Evolutionary conservation across 2,888 invertebrate species (phyloP).

Genomic region (Caenorhabditis imperialis): DNA sequence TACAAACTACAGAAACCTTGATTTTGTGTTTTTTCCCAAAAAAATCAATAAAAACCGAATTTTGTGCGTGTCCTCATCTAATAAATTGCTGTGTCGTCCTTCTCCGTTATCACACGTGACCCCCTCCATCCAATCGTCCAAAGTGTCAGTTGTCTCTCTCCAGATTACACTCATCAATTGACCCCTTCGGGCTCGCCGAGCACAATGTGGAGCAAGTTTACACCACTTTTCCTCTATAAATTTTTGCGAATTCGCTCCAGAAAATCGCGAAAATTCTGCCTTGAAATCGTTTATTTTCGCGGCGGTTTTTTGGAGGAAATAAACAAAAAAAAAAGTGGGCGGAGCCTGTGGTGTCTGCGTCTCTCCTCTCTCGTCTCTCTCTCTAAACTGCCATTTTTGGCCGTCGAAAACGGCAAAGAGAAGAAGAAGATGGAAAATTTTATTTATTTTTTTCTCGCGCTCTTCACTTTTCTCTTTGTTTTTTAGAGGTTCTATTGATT

Average conservation of each 20-base stretch:
- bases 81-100: too few relatives aligned
- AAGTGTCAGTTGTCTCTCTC: too few relatives aligned
- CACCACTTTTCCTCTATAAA: constrained; percentile 35
- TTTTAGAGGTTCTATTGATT: constrained; percentile 4
- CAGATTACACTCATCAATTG: constrained; percentile 13
- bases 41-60: too few relatives aligned
- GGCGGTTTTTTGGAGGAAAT: constrained; percentile 1
- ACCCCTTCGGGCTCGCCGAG: constrained; percentile 17
- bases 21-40: too few relatives aligned
- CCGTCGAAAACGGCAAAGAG: too few relatives aligned
- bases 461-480: constrained; percentile 14
- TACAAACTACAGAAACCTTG: too few relatives aligned
- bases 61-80: too few relatives aligned
- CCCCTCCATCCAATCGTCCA: too few relatives aligned
- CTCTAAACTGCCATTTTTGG: too few relatives aligned
- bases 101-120: too few relatives aligned
- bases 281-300: constrained; percentile 1
- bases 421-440: constrained; percentile 11
- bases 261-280: not conserved
- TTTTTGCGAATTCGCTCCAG: constrained; percentile 1
- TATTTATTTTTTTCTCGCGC: constrained; percentile 33
- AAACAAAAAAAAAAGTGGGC: constrained; percentile 5
- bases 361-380: constrained; percentile 25
- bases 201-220: constrained; percentile 47
- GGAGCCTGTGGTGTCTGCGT: constrained; percentile 29